phyloP scores from a whole-genome alignment of 2,113 vertebrate species.

The Nyctereutes procyonoides region DNA sequence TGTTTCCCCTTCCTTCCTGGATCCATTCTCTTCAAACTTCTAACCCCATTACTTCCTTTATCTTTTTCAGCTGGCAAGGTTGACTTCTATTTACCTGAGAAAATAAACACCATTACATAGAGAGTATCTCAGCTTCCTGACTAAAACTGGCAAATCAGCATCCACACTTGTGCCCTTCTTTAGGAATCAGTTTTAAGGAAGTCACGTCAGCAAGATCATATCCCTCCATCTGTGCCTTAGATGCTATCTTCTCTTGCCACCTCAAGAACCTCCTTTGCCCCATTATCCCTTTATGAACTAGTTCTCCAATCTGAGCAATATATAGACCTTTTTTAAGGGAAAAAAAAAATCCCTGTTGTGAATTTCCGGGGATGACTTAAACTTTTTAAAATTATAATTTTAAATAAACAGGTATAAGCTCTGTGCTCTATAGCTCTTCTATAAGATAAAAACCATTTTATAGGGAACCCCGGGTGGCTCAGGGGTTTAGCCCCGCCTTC shows the following conservation, averaged over 20 bases:
- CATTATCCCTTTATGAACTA: neutral
- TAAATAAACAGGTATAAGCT: neutral
- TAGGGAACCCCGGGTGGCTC: no score
- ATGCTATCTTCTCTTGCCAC: neutral
- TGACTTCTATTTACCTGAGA: neutral
- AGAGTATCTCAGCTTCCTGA: neutral
- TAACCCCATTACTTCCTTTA: neutral
- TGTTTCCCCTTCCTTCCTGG: conserved; percentile 44
- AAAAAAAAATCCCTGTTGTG: neutral
- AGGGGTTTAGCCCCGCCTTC: no score
- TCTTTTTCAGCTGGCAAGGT: neutral
- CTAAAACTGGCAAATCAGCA: neutral
- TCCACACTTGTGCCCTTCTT: neutral
- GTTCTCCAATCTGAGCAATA: neutral
- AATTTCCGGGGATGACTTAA: neutral
- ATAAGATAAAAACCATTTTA: conserved; percentile 9
- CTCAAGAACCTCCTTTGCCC: neutral
- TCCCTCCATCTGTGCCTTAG: neutral
- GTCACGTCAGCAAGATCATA: neutral
- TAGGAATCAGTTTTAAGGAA: neutral
- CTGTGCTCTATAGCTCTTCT: neutral
- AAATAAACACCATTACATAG: neutral
- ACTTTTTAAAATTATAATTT: neutral
- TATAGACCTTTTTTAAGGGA: neutral
- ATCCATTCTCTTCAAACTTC: neutral